Evolutionary conservation across 2,888 invertebrate species (phyloP), one percentile per base, ranked within the genome.

Genomic region (Drosophila kambysellisi): DNA sequence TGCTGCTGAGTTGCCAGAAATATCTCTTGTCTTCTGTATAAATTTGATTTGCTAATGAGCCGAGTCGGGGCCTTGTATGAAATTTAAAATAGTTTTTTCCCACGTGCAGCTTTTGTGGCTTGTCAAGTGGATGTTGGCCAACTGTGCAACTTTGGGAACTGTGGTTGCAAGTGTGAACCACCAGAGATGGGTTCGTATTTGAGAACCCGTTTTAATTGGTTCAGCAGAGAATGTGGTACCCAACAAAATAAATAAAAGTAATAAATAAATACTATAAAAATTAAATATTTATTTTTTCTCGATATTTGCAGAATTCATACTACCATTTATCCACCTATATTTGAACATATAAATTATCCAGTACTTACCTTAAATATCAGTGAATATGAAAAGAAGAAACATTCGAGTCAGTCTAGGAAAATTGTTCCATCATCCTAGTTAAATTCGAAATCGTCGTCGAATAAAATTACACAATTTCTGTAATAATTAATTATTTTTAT

Each of bases 41-140:
- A 83, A 88, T 86, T 84, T 88, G 89, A 84, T 88, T 84, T 86
- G 74, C 83, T 84, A 84, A 84, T 88, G 89, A 84, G 79, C 61
- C 85, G 60, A 63, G 73, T 51, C 56, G 50, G 53, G 53, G 64
- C 69, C 71, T 76, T 83, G 83, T 86, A 86, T 88, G 73, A 88
- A 84, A 88, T 83, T 83, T 88, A 69, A 86, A 84, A 76, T 83
- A 86, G 76, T 76, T 83, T 78, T 73, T 81, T 78, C 57, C 35
- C 48, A 2, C 32, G 15, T 43, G 30, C 25, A 59, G 57, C 74
- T 71, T 62, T 68, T 83, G 84, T 68, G 83, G 88, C 64, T 80
- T 85, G 59, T 77, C 74, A 71, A 75, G 80, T 80, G 81, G 79
- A 72, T 83, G 89, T 83, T 81, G 79, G 70, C 57, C 53, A 65